Conservation (phyloP, 2,113 vertebrate species). For the Theropithecus gelada region DNA sequence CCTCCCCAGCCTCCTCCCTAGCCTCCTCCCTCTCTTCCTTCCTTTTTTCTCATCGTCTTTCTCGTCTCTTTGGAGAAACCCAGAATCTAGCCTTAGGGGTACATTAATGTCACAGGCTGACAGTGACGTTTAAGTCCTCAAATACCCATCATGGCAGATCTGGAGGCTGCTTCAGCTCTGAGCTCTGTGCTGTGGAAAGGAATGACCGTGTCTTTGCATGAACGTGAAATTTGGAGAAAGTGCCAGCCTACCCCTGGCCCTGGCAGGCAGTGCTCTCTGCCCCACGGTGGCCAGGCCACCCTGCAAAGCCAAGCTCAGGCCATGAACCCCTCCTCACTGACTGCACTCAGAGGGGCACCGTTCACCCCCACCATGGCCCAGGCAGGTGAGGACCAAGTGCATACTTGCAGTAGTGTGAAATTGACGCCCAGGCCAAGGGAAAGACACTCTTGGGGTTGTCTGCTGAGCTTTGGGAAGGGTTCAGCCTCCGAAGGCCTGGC, state of each 20-base stretch:
- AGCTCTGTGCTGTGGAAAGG: background rate
- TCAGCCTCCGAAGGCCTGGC: background rate
- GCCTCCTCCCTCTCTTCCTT: rapidly evolving
- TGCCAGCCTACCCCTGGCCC: background rate
- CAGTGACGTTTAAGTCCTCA: background rate
- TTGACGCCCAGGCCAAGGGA: background rate
- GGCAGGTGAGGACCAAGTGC: too few relatives aligned
- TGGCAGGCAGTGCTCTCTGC: background rate
- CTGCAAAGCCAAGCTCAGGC: background rate
- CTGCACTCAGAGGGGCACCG: rapidly evolving
- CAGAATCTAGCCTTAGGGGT: background rate
- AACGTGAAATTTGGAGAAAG: rapidly evolving
- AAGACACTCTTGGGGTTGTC: background rate
- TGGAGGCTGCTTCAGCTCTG: background rate
- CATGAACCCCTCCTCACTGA: rapidly evolving
- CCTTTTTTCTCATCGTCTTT: background rate
- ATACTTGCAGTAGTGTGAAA: rapidly evolving
- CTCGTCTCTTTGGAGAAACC: background rate
- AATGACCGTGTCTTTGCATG: background rate
- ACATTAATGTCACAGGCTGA: rapidly evolving
- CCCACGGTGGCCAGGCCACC: rapidly evolving
- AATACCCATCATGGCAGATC: rapidly evolving
- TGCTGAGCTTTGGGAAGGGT: background rate
- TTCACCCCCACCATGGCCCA: background rate
- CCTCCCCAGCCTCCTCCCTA: too few relatives aligned